Percentiles rank a stretch among this genome's conserved stretches.
Conservation (phyloP, 2,888 invertebrate genomes). For the Seira sanloemensis region DNA sequence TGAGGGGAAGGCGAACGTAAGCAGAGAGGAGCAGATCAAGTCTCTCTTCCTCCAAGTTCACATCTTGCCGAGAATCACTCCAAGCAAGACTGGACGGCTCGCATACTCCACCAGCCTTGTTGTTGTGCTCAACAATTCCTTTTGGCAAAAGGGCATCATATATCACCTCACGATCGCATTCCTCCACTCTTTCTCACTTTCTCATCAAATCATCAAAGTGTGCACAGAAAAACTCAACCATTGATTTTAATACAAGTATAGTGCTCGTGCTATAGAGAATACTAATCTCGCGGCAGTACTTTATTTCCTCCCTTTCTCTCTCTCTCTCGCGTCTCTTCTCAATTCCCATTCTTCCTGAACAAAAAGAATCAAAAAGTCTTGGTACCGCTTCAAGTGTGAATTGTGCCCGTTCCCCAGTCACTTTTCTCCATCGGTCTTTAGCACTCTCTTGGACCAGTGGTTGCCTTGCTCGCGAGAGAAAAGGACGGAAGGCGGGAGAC, state of each 20-base stretch:
- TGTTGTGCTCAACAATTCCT: conserved; percentile 13
- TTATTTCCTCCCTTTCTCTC: conserved; percentile 1
- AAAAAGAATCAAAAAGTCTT: conserved; percentile 12
- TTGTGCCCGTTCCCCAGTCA: background rate
- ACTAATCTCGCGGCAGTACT: background rate
- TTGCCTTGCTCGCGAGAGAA: conserved; percentile 19
- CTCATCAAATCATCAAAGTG: conserved; percentile 14
- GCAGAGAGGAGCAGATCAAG: background rate
- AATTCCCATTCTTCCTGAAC: background rate
- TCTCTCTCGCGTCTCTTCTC: background rate
- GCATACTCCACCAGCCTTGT: background rate
- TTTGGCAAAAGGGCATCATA: background rate
- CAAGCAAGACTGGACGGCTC: background rate
- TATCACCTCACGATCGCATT: conserved; percentile 16
- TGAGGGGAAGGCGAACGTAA: background rate
- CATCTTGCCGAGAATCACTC: conserved; percentile 7
- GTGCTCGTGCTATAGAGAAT: background rate
- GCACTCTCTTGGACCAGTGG: conserved; percentile 10
- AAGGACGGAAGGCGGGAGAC: conserved; percentile 20
- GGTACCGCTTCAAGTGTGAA: conserved; percentile 5
- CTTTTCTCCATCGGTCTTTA: background rate
- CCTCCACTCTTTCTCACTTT: conserved; percentile 14
- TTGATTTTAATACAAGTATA: conserved; percentile 39
- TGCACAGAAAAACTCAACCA: conserved; percentile 29
- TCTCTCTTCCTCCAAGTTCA: conserved; percentile 3